phyloP scores from a whole-genome alignment of 2,113 vertebrate species.

The Protobothrops flavoviridis region DNA sequence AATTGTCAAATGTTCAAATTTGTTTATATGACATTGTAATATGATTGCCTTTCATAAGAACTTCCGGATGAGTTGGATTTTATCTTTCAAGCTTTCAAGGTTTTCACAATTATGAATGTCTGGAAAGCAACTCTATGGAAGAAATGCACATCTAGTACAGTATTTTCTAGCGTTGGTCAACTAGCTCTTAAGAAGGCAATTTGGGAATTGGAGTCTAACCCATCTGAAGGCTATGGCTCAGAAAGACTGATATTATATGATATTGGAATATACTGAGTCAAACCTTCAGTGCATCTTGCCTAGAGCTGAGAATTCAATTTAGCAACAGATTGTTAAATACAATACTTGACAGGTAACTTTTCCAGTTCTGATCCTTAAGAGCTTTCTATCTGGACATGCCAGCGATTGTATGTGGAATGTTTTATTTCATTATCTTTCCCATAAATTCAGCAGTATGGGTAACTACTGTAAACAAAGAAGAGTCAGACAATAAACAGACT shows the following conservation, averaged over 20 bases:
- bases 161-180: neutral
- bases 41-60: neutral
- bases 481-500: neutral
- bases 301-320: neutral
- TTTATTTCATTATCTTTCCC: neutral
- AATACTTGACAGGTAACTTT: neutral
- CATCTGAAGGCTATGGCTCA: neutral
- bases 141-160: neutral
- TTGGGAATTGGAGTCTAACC: neutral
- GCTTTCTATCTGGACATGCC: neutral
- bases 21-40: neutral
- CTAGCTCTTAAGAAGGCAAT: neutral
- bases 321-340: no score
- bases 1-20: neutral
- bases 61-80: neutral
- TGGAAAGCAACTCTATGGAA: neutral
- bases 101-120: neutral
- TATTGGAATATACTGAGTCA: neutral
- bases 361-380: neutral
- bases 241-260: neutral
- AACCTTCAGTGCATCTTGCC: neutral
- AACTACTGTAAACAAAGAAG: conserved; percentile 7
- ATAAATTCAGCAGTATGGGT: neutral
- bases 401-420: neutral
- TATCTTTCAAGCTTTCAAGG: neutral